These are phyloP conservation scores for Zoanthus sansibaricus DNA, from an alignment of 92 coral and sea anemone species.

Conservation along the genomic window DNA sequence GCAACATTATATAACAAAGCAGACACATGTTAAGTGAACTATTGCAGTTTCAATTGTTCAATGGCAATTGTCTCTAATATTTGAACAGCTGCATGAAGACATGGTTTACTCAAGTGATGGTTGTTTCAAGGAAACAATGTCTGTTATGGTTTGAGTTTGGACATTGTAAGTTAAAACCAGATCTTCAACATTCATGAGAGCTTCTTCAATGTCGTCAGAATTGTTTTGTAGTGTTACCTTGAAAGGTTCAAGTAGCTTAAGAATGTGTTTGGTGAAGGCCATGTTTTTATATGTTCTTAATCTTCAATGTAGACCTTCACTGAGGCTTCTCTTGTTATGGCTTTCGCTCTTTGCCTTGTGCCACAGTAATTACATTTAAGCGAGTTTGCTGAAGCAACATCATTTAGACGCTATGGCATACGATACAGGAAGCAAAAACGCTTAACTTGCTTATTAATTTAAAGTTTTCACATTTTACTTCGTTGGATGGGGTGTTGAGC, in stretches of 20 bases:
- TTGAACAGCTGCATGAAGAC: slow-evolving; percentile 1
- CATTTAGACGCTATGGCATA: slow-evolving; percentile 37
- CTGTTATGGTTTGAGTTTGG: slow-evolving; percentile 40
- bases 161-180: slow-evolving; percentile 24
- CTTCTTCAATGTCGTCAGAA: slow-evolving; percentile 33
- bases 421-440: slow-evolving; percentile 61
- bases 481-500: slow-evolving; percentile 46
- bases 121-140: slow-evolving; percentile 24
- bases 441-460: slow-evolving; percentile 58
- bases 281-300: not conserved
- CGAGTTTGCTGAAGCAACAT: slow-evolving; percentile 27
- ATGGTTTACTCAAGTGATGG: too few relatives aligned
- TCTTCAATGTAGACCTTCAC: slow-evolving; percentile 22
- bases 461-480: slow-evolving; percentile 49
- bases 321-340: slow-evolving; percentile 19
- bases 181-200: slow-evolving; percentile 37
- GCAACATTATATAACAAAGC: not conserved
- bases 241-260: slow-evolving; percentile 8
- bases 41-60: not conserved
- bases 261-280: slow-evolving; percentile 33
- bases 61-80: too few relatives aligned
- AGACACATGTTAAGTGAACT: not conserved
- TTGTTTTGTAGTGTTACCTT: slow-evolving; percentile 34
- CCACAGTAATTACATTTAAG: slow-evolving; percentile 22
- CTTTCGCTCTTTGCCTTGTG: slow-evolving; percentile 8